phyloP scores from a whole-genome alignment of 2,113 vertebrate species.

The Scomber japonicus region DNA sequence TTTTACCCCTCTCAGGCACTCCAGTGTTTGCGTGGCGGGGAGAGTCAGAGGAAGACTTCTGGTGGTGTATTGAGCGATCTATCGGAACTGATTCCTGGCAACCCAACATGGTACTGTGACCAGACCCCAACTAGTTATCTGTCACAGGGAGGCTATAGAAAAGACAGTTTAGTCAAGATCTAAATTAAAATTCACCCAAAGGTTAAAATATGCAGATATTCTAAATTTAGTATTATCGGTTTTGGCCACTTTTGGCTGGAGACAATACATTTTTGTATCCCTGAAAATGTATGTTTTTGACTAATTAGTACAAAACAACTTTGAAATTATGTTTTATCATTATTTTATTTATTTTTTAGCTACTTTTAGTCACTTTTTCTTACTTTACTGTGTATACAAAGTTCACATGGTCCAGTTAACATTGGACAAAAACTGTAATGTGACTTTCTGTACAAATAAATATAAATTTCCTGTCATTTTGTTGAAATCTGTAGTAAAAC shows the following conservation, averaged over 20 bases:
- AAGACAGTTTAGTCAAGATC: background rate
- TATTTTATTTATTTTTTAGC: too few relatives aligned
- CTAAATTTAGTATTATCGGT: too few relatives aligned
- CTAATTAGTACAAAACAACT: background rate
- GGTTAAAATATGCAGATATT: too few relatives aligned
- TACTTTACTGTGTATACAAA: too few relatives aligned
- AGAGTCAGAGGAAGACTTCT: constrained; percentile 96
- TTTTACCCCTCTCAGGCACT: constrained; percentile 81
- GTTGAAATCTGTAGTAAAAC: too few relatives aligned
- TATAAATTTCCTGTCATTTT: background rate
- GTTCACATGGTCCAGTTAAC: too few relatives aligned
- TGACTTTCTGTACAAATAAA: background rate
- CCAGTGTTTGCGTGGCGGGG: constrained; percentile 96
- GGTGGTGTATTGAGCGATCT: constrained; percentile 98
- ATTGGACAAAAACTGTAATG: too few relatives aligned
- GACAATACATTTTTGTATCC: too few relatives aligned
- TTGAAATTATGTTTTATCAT: too few relatives aligned
- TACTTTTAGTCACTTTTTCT: too few relatives aligned
- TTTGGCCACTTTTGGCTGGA: too few relatives aligned
- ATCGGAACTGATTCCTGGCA: constrained; percentile 92
- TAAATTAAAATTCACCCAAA: background rate
- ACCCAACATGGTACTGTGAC: constrained; percentile 91
- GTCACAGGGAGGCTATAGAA: background rate
- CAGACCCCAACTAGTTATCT: too few relatives aligned
- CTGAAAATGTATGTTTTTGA: background rate